A percentile compares a stretch with the other conserved stretches of the same genome.
Conservation (phyloP, 2,888 invertebrate species). For the Tetramorium bicarinatum region DNA sequence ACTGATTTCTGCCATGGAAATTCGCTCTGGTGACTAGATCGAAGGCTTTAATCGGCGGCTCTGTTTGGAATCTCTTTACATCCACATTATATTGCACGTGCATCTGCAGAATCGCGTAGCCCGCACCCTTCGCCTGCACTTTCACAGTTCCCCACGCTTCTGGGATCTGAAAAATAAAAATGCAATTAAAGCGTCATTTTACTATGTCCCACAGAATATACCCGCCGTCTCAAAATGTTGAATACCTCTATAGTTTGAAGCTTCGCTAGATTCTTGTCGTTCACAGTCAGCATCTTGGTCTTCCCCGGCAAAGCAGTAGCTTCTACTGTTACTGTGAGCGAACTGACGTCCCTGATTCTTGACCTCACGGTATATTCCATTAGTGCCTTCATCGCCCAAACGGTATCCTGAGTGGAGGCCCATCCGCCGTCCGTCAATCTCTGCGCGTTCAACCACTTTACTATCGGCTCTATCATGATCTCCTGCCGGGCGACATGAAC, state of each 20-base stretch:
- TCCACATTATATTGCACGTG: constrained; percentile 97
- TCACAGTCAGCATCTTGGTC: constrained; percentile 90
- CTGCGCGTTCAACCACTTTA: constrained; percentile 96
- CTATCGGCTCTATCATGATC: constrained; percentile 93
- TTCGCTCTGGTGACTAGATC: constrained; percentile 91
- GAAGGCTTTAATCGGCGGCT: constrained; percentile 94
- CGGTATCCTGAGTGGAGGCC: constrained; percentile 96
- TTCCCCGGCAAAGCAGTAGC: constrained; percentile 93
- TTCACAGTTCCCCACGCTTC: constrained; percentile 98
- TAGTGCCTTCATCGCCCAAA: constrained; percentile 95
- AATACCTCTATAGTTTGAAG: constrained; percentile 92
- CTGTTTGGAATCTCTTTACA: constrained; percentile 93
- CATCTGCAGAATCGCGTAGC: constrained; percentile 98
- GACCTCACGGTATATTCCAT: constrained; percentile 96
- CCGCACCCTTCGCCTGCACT: constrained; percentile 96
- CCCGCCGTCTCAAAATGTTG: constrained; percentile 25
- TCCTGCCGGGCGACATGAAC: constrained; percentile 96
- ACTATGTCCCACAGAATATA: not conserved
- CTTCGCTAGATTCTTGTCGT: constrained; percentile 92
- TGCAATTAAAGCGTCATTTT: not conserved
- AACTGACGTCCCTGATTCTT: constrained; percentile 94
- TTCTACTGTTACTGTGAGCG: constrained; percentile 93
- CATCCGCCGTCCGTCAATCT: constrained; percentile 95
- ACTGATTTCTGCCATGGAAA: constrained; percentile 96
- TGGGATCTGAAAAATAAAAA: constrained; percentile 89